These are phyloP conservation scores for Trissonchulus sp. DNA, from an alignment of 2,888 invertebrate genomes.

Conservation along the genomic window DNA sequence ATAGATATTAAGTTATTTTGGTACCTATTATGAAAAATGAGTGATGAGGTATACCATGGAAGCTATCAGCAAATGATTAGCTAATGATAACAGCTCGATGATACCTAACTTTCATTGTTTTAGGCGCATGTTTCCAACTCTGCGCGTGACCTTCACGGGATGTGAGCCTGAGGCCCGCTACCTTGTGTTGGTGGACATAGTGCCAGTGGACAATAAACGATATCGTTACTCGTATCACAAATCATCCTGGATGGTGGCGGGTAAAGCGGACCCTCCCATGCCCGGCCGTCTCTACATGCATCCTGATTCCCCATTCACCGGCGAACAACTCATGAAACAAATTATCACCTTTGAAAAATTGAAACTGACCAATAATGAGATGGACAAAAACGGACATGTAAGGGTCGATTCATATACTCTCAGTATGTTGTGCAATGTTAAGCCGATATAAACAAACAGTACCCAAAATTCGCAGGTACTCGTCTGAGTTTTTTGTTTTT, in stretches of 20 bases:
- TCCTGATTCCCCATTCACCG: slow-evolving; percentile 91
- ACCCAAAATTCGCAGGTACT: too few relatives aligned
- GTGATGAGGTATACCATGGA: too few relatives aligned
- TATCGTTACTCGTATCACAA: slow-evolving; percentile 92
- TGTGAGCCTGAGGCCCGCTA: slow-evolving; percentile 66
- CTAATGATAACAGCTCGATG: too few relatives aligned
- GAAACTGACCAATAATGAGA: slow-evolving; percentile 94
- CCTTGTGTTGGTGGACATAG: slow-evolving; percentile 88
- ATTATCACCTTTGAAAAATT: slow-evolving; percentile 90
- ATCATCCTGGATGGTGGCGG: slow-evolving; percentile 94
- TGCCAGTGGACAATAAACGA: slow-evolving; percentile 89
- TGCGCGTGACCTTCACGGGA: slow-evolving; percentile 82
- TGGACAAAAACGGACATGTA: slow-evolving; percentile 91
- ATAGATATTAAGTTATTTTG: too few relatives aligned
- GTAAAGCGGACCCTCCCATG: slow-evolving; percentile 86
- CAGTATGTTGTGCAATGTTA: too few relatives aligned
- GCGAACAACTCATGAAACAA: slow-evolving; percentile 88
- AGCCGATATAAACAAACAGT: too few relatives aligned
- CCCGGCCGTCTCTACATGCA: slow-evolving; percentile 73
- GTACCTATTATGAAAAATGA: too few relatives aligned
- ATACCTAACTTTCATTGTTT: too few relatives aligned
- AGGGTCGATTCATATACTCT: too few relatives aligned
- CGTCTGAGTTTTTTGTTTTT: too few relatives aligned
- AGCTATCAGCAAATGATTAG: too few relatives aligned
- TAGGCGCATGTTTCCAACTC: slow-evolving; percentile 97